Conservation (phyloP, 2,888 invertebrate species). For the Cynaeus angustus region DNA sequence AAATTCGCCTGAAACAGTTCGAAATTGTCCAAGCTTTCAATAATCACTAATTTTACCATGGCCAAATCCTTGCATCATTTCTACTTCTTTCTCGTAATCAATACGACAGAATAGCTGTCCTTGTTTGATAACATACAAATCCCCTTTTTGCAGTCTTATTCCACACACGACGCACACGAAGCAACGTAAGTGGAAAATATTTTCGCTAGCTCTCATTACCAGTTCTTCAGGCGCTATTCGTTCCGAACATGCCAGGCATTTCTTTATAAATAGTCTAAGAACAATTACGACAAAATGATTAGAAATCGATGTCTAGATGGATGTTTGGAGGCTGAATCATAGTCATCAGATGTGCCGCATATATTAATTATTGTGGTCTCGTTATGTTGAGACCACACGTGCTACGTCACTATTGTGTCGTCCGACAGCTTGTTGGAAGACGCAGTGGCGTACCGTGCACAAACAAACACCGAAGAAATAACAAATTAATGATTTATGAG, state of each 20-base stretch:
- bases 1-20: slow-evolving; percentile 72
- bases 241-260: slow-evolving; percentile 84
- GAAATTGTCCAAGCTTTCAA: not conserved
- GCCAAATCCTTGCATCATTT: slow-evolving; percentile 79
- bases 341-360: slow-evolving; percentile 53
- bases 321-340: slow-evolving; percentile 33
- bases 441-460: slow-evolving; percentile 38
- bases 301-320: slow-evolving; percentile 7
- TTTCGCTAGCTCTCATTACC: slow-evolving; percentile 84
- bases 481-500: no score
- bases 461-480: not conserved
- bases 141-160: slow-evolving; percentile 84
- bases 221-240: slow-evolving; percentile 83
- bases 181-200: slow-evolving; percentile 86
- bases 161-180: slow-evolving; percentile 88
- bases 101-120: slow-evolving; percentile 85
- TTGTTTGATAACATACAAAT: slow-evolving; percentile 86
- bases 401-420: slow-evolving; percentile 49
- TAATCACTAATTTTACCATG: slow-evolving; percentile 68
- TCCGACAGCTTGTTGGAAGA: slow-evolving; percentile 41
- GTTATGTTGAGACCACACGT: slow-evolving; percentile 56
- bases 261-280: slow-evolving; percentile 80
- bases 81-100: slow-evolving; percentile 87
- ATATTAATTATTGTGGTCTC: slow-evolving; percentile 59
- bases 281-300: slow-evolving; percentile 20